These are phyloP conservation scores for Carcina quercana DNA, from an alignment of 2,888 invertebrate genomes.

Conservation along the genomic window DNA sequence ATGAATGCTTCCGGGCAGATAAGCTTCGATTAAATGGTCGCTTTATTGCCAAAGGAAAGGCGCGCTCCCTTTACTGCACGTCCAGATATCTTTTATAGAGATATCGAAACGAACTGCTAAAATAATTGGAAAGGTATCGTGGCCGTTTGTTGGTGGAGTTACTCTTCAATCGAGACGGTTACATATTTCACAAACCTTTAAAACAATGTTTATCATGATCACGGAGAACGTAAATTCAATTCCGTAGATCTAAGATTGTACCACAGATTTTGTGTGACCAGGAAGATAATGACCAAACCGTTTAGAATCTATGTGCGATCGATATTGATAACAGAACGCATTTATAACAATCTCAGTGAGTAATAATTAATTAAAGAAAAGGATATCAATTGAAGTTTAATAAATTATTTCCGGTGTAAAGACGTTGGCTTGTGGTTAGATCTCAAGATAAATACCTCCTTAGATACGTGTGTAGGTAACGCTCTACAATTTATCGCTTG, in stretches of 20 bases:
- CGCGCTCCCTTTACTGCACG: constrained; percentile 65
- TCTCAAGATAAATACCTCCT: constrained; percentile 37
- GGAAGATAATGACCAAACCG: no score
- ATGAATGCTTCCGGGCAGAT: constrained; percentile 74
- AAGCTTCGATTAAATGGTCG: constrained; percentile 73
- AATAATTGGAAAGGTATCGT: constrained; percentile 23
- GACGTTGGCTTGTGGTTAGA: constrained; percentile 35
- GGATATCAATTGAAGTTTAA: constrained; percentile 37
- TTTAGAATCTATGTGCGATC: no score
- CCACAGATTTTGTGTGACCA: no score
- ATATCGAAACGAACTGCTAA: constrained; percentile 27
- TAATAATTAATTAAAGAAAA: neutral
- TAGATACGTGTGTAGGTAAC: constrained; percentile 47
- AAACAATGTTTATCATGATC: no score
- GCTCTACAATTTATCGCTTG: constrained; percentile 67
- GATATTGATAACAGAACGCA: constrained; percentile 2
- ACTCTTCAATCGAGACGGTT: no score
- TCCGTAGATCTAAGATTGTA: no score
- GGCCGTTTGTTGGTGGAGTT: no score
- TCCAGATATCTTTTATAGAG: constrained; percentile 57
- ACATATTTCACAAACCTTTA: no score
- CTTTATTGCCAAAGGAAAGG: constrained; percentile 70
- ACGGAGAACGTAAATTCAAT: no score
- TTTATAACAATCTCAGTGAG: neutral
- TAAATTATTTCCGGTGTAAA: constrained; percentile 41